Evolutionary conservation across 2,888 invertebrate species (phyloP).

Genomic region (Apotomis capreana): DNA sequence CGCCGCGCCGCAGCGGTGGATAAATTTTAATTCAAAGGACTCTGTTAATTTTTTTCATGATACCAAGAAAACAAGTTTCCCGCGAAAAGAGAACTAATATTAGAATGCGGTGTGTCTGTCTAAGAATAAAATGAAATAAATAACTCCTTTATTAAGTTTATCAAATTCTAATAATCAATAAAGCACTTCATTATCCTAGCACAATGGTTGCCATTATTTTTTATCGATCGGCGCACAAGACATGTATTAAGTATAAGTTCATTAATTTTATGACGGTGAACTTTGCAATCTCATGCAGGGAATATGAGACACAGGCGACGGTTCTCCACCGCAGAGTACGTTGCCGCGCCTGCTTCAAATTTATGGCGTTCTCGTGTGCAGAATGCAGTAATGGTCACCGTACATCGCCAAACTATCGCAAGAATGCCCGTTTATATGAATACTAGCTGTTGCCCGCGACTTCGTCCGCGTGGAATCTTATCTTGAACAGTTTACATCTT

Average conservation of each 20-base stretch:
- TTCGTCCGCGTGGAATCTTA: too few relatives aligned
- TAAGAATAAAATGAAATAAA: background rate
- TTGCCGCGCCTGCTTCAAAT: constrained; percentile 64
- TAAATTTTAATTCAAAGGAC: constrained; percentile 1
- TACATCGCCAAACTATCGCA: constrained; percentile 61
- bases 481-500: too few relatives aligned
- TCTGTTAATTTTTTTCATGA: background rate
- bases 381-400: constrained; percentile 66
- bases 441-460: too few relatives aligned
- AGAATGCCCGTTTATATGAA: constrained; percentile 48
- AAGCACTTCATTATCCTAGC: background rate
- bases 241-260: constrained; percentile 40
- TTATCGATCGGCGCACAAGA: constrained; percentile 19
- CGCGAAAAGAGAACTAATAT: background rate
- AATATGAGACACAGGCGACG: constrained; percentile 35
- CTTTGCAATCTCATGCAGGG: constrained; percentile 45
- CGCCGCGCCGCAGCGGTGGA: background rate
- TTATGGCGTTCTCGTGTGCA: constrained; percentile 68
- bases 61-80: background rate
- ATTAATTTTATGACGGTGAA: constrained; percentile 59
- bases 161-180: background rate
- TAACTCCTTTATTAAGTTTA: background rate
- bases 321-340: constrained; percentile 60
- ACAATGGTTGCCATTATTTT: constrained; percentile 6
- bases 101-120: background rate